Evolutionary conservation across 2,113 vertebrate species (phyloP).

Genomic region (Rhinogobius similis): DNA sequence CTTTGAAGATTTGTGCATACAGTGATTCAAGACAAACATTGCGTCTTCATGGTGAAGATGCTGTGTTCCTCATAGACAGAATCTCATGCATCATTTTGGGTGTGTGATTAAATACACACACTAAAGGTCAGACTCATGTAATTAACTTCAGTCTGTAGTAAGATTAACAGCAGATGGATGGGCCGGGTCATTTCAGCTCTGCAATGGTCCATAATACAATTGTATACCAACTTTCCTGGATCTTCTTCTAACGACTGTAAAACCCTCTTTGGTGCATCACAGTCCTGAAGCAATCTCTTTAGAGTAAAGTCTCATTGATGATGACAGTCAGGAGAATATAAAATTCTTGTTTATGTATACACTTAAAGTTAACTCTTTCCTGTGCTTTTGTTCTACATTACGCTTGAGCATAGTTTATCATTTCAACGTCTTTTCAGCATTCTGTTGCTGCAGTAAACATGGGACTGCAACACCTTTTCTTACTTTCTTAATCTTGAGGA

Average conservation of each 20-base stretch:
- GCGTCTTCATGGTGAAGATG: conserved; percentile 14
- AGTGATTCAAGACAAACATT: conserved; percentile 6
- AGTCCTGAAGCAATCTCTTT: no score
- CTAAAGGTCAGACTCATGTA: conserved; percentile 35
- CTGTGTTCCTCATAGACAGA: conserved; percentile 11
- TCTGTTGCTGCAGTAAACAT: conserved; percentile 30
- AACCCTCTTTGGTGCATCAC: conserved; percentile 31
- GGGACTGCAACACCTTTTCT: no score
- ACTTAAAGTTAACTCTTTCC: no score
- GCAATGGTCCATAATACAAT: conserved; percentile 33
- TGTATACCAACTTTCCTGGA: conserved; percentile 24
- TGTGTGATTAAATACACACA: conserved; percentile 6
- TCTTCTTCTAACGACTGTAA: conserved; percentile 43
- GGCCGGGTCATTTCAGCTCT: neutral
- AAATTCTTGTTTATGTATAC: neutral
- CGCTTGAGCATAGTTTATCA: neutral
- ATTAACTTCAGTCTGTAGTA: conserved; percentile 37
- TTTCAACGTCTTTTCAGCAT: neutral
- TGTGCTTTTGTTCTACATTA: neutral
- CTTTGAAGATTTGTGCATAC: conserved; percentile 13
- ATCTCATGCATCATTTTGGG: conserved; percentile 15
- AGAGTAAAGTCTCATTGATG: neutral
- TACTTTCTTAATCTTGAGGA: neutral
- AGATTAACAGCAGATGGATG: conserved; percentile 31
- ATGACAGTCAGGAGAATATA: neutral